A percentile compares a stretch with the other conserved stretches of the same genome.
Evolutionary conservation across 2,888 invertebrate species (phyloP).

Genomic region (Drepanosiphum platanoidis): DNA sequence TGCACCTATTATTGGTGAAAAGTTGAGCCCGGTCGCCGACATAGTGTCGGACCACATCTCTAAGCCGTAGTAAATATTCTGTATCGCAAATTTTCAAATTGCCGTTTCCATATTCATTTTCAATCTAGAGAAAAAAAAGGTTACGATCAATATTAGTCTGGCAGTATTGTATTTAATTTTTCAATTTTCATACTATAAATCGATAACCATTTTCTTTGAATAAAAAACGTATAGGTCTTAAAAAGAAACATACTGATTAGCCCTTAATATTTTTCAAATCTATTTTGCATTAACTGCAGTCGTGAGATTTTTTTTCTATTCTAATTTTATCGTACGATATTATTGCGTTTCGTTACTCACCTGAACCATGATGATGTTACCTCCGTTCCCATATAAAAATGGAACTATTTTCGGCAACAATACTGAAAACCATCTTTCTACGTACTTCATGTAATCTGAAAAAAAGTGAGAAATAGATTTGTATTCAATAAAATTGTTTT

Average conservation of each 20-base stretch:
- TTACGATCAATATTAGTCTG: too few relatives aligned
- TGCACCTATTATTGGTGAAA: constrained; percentile 85
- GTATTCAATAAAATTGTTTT: too few relatives aligned
- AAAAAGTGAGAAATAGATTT: constrained; percentile 7
- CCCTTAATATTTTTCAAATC: too few relatives aligned
- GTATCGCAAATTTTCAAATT: constrained; percentile 71
- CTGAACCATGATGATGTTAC: constrained; percentile 88
- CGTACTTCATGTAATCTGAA: constrained; percentile 72
- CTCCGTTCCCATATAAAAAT: constrained; percentile 77
- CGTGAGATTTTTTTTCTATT: too few relatives aligned
- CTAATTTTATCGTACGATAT: too few relatives aligned
- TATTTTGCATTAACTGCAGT: too few relatives aligned
- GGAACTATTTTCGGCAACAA: constrained; percentile 70
- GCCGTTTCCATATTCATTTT: constrained; percentile 86
- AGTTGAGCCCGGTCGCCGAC: constrained; percentile 77
- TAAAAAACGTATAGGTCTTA: constrained; percentile 3
- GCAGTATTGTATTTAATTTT: too few relatives aligned
- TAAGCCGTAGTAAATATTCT: constrained; percentile 75
- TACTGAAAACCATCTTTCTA: constrained; percentile 69
- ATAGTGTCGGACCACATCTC: constrained; percentile 72
- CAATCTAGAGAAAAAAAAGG: too few relatives aligned
- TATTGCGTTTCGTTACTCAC: too few relatives aligned
- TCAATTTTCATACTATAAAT: neutral
- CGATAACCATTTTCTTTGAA: neutral
- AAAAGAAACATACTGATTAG: constrained; percentile 20